These are phyloP conservation scores for Planococcus citri DNA, from an alignment of 1,140 invertebrate species.

Conservation along the genomic window DNA sequence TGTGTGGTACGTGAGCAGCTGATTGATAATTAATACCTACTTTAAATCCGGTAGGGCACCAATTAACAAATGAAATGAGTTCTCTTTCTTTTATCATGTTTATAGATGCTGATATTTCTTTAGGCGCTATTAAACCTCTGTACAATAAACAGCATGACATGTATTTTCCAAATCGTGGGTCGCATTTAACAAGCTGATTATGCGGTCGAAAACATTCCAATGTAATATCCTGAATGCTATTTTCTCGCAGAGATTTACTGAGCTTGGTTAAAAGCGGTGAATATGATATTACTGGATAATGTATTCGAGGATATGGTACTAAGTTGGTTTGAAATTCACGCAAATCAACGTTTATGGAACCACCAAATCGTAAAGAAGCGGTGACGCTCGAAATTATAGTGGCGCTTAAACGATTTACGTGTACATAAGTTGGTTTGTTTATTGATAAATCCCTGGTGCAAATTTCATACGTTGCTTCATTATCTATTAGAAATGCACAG, in stretches of 20 bases:
- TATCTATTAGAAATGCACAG: conserved; percentile 50
- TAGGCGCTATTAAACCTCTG: conserved; percentile 43
- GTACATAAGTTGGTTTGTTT: conserved; percentile 38
- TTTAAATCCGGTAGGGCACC: conserved; percentile 44
- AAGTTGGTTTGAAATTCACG: conserved; percentile 54
- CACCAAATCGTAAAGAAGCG: conserved; percentile 50
- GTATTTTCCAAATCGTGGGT: conserved; percentile 36
- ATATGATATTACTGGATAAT: conserved; percentile 24
- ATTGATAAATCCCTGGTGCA: conserved; percentile 50
- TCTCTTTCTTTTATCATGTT: conserved; percentile 32
- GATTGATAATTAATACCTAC: conserved; percentile 33
- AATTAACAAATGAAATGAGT: conserved; percentile 40
- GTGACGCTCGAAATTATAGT: conserved; percentile 47
- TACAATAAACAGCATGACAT: conserved; percentile 48
- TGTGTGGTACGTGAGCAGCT: conserved; percentile 43
- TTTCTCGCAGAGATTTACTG: conserved; percentile 42
- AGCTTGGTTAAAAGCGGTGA: conserved; percentile 37
- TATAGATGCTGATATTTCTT: conserved; percentile 45
- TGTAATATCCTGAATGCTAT: conserved; percentile 38
- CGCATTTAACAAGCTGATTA: conserved; percentile 45
- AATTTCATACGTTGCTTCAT: conserved; percentile 46
- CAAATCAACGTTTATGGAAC: conserved; percentile 55
- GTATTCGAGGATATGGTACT: conserved; percentile 47
- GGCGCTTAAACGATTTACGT: conserved; percentile 63
- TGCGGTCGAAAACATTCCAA: conserved; percentile 37